A percentile compares a stretch with the other conserved stretches of the same genome.
These are phyloP conservation scores for Synchiropus splendidus DNA, from an alignment of 2,113 vertebrate species.

Conservation along the genomic window DNA sequence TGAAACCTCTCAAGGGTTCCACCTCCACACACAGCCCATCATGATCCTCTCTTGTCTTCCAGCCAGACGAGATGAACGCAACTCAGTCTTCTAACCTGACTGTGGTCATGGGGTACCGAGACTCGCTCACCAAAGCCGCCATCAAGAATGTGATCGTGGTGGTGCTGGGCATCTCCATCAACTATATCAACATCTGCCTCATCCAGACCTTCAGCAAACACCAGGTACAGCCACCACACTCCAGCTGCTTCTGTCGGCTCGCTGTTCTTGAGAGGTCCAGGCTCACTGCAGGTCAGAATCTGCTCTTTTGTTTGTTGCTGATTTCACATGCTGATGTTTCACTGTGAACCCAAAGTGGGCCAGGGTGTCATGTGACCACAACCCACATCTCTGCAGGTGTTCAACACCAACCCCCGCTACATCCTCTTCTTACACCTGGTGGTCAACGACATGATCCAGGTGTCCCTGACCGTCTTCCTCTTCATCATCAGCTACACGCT, in stretches of 20 bases:
- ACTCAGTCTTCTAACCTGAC: conserved; percentile 23
- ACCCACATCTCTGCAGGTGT: conserved; percentile 19
- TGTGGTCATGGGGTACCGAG: conserved; percentile 13
- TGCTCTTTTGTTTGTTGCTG: too few species aligned
- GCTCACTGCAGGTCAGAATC: too few species aligned
- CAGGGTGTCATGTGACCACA: not conserved
- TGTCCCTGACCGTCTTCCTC: conserved; percentile 30
- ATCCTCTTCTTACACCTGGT: conserved; percentile 56
- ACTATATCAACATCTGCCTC: conserved; percentile 54
- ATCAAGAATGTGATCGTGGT: conserved; percentile 52
- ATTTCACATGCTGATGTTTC: too few species aligned
- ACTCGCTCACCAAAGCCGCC: conserved; percentile 39
- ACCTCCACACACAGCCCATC: not conserved
- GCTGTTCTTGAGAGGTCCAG: too few species aligned
- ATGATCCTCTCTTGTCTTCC: not conserved
- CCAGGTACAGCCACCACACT: conserved; percentile 38
- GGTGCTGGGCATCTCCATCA: conserved; percentile 48
- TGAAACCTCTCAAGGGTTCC: too few species aligned
- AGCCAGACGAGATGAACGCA: conserved; percentile 27
- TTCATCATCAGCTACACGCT: conserved; percentile 46
- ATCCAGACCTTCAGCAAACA: conserved; percentile 57
- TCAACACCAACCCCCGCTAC: conserved; percentile 51
- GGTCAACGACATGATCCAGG: conserved; percentile 55
- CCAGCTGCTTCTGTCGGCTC: too few species aligned
- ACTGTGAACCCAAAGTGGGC: not conserved